Base-by-base conservation (phyloP, 2,888 invertebrate genomes). In the Prenolepis imparis region DNA sequence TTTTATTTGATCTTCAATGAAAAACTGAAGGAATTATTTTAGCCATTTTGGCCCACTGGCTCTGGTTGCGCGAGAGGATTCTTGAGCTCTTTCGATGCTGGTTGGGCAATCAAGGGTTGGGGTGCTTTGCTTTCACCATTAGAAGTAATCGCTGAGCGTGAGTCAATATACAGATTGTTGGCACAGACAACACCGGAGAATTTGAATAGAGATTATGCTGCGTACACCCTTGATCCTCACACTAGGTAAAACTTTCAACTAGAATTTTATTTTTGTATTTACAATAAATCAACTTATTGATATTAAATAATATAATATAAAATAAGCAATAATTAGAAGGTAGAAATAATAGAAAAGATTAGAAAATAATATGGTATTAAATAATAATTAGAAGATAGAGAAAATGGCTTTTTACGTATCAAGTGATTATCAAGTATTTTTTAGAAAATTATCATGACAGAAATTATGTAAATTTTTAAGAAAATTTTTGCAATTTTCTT, bases 11-110 rank as follows among this genome's bases (percentile, higher is more conserved):
- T 32, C 8, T 63, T 28, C 1, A 21, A 61, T 63, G 41, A 55
- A 44, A 66, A 82, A 55, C 12, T 64, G 66, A 82, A 63, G 21
- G 72, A 78, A 63, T 83, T 39, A 67, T 89, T 95, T 1, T 91
- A 96, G 96, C 98, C 98, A 0, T 99, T 99, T 95, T 99, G 99
- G 99, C 99, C 99, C 6, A 99, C 99, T 0, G 99, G 99, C 0
- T 99, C 99, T 3, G 99, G 99, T 0, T 99, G 99, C 95, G 99
- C 99, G 0, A 96, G 99, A 81, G 99, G 99, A 18, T 99, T 99
- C 95, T 96, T 99, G 2, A 98, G 99, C 28, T 98, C 98, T 4
- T 96, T 99, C 95, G 99, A 99, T 95, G 98, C 99, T 0, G 98
- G 98, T 18, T 99, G 99, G 98, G 98, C 98, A 87, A 97, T 99